A percentile compares a stretch with the other conserved stretches of the same genome.
These are phyloP conservation scores for Glareola pratincola DNA, from an alignment of 2,113 vertebrate species.

Conservation along the genomic window DNA sequence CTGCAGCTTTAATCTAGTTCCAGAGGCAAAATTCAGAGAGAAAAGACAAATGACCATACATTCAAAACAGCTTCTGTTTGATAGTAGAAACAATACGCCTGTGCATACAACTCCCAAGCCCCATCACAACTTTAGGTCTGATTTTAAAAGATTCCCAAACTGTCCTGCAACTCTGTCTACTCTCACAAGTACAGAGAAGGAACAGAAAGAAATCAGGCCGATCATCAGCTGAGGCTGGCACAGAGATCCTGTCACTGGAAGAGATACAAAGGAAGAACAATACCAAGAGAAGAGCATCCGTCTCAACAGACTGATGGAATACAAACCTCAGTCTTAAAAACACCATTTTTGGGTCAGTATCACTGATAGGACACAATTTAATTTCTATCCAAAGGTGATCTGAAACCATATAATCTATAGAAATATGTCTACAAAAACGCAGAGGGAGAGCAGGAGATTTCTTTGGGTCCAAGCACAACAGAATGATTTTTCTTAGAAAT, in stretches of 20 bases:
- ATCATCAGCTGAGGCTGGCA: not conserved
- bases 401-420: not conserved
- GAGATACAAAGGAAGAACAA: not conserved
- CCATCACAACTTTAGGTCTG: not conserved
- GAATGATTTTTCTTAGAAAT: not conserved
- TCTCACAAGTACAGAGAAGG: not conserved
- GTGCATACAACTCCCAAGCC: not conserved
- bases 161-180: not conserved
- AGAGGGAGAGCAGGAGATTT: not conserved
- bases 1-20: not conserved
- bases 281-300: not conserved
- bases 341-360: not conserved
- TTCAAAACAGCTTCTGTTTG: not conserved
- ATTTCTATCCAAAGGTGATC: not conserved
- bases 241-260: not conserved
- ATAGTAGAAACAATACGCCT: not conserved
- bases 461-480: not conserved
- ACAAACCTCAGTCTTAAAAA: not conserved
- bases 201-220: not conserved
- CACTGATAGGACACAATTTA: not conserved
- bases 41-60: not conserved
- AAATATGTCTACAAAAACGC: not conserved
- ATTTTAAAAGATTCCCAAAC: not conserved
- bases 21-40: not conserved
- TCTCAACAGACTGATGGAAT: not conserved